Base-by-base conservation (phyloP, 2,797 vertebrate species). In the Pseudochaenichthys georgianus region DNA sequence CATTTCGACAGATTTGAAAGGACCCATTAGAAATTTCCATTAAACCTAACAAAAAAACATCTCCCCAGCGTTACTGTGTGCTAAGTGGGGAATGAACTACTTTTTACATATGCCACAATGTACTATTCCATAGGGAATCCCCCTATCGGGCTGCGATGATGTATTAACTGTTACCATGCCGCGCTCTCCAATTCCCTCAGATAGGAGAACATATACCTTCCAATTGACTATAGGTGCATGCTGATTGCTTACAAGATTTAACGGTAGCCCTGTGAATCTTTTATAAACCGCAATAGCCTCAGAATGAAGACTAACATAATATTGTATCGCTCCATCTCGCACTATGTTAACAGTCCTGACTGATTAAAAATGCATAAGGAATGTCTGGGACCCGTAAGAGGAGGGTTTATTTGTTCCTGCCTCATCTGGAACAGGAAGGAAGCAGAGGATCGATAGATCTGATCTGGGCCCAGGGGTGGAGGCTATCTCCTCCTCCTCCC, bases 21-120 rank as follows among this genome's bases (percentile, higher is more conserved):
- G 87, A 88, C 83, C 88, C 89, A 91, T 93, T 92, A 92, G 89
- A 93, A 93, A 94, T 92, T 91, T 93, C 89, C 90, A 94, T 94
- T 93, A 92, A 93, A 91, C 71, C 81, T 88, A 90, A 92, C 89
- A 89, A 91, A 92, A 82, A 93, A 91, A 89, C 87, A 89, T 91
- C 89, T 92, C 93, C 91, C 92, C 79, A 88, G 92, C 87, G 92
- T 90, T 91, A 79, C 89, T 82, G 84, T 90, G 89, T 81, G 90
- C 93, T 94, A 94, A 94, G 91, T 93, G 92, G 89, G 92, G 92
- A 93, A 89, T 94, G 93, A 93, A 94, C 93, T 94, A 94, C 93
- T 94, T 94, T 92, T 93, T 92, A 91, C 90, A 88, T 88, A 92
- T 86, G 90, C 90, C 87, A 92, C 91, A 90, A 90, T 81, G 89